Evolutionary conservation across 2,888 invertebrate species (phyloP), one percentile per base, ranked within the genome.

Genomic region (Proisotoma minuta): DNA sequence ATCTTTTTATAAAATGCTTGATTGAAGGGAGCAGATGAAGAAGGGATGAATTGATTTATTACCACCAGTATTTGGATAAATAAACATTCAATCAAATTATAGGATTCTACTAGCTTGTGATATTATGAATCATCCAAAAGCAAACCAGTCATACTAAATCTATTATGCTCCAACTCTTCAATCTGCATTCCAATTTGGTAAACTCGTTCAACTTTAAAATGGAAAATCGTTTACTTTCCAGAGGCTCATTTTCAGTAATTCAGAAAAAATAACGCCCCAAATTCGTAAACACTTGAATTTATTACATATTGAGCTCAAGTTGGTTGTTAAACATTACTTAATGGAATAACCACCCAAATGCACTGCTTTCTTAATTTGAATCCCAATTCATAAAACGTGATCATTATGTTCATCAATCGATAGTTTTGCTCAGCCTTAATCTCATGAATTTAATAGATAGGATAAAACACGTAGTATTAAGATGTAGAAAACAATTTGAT

Each of bases 351-450:
- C 53, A 54, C 29, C 29, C 39, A 54, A 54, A 29, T 34, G 12
- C 52, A 43, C 43, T 43, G 18, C n/a, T 54, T 54, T 20, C 5
- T 54, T 54, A 54, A 54, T 54, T 54, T 54, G 20, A 8, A n/a
- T 54, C 34, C 50, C 53, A 54, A 28, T 20, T 52, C 22, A 22
- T 20, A 54, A 20, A 54, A 54, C 53, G 53, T 54, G 53, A 54
- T 54, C 53, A 54, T 54, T 54, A 54, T 39, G 39, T 34, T n/a
- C 39, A 54, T 54, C 53, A 54, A 54, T 54, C 39, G 53, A 54
- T 54, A 34, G 39, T 39, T n/a, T 29, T 18, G 26, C 3, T 50
- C 50, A 50, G 50, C 50, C 26, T 22, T 18, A n/a, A n/a, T n/a
- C n/a, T n/a, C n/a, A n/a, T n/a, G n/a, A n/a, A n/a, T n/a, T n/a